Base-by-base conservation (phyloP, 2,888 invertebrate species). In the Drosophila yooni region DNA sequence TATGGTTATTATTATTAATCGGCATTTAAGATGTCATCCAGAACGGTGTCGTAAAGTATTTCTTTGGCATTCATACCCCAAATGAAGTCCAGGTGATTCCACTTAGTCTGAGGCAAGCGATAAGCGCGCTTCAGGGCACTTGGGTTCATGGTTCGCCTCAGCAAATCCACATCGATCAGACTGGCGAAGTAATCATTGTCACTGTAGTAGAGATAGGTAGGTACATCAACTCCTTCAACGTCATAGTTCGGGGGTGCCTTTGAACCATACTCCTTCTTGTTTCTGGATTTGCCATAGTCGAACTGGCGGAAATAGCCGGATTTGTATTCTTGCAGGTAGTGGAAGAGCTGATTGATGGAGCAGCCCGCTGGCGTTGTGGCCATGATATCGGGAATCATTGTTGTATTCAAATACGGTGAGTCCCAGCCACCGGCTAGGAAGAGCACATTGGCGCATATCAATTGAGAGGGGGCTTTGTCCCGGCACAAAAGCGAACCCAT, bases 131-230 rank as follows among this genome's bases (percentile, higher is more conserved):
- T 80, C 0, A 91, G n/a, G 0, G 77, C 51, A 2, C 27, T 34
- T 0, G 74, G 77, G 8, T 77, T 73, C 64, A 91, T 64, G 6
- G 63, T 58, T 15, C 61, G 61, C 2, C 89, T 75, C n/a, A 91
- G 73, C n/a, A 53, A 61, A 29, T 92, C 91, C 10, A 91, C 92
- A 60, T 91, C 91, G 0, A 92, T 82, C 2, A 92, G 52, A n/a
- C 88, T 82, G 11, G 91, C 83, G 21, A 91, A 82, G 40, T 91
- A 91, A 40, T 91, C 91, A 27, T 91, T 91, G 43, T 92, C 92
- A 25, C 90, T 86, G 64, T 92, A 91, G 58, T 91, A 91, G 5
- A 91, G 66, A 56, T 90, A 91, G 0, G 76, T 70, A 6, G 91
- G 92, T 1, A 85, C 86, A 13, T 84, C 76, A 4, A 91, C 82